phyloP scores from a whole-genome alignment of 2,888 invertebrate species.

The Chymomyza procnemis region DNA sequence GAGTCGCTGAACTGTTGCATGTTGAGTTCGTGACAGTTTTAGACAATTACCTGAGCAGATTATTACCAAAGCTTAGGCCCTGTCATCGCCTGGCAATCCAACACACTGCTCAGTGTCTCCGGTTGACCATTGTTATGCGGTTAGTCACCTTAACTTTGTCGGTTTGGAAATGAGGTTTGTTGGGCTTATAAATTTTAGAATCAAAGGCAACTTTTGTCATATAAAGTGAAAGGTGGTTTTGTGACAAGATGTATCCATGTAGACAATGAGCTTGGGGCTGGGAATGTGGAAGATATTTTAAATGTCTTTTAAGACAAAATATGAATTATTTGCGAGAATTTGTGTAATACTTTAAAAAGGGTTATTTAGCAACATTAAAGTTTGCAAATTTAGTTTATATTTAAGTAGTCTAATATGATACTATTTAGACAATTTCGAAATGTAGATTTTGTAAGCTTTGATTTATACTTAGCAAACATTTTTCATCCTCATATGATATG shows the following conservation, averaged over 20 bases:
- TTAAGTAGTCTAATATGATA: too few species aligned
- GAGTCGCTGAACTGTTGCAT: slow-evolving; percentile 64
- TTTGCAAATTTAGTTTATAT: too few species aligned
- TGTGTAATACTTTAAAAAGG: too few species aligned
- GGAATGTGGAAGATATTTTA: background rate
- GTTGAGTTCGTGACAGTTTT: slow-evolving; percentile 67
- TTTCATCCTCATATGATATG: too few species aligned
- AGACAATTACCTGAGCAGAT: slow-evolving; percentile 52
- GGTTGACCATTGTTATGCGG: slow-evolving; percentile 21
- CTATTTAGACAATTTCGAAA: too few species aligned
- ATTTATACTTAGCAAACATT: too few species aligned
- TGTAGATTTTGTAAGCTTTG: too few species aligned
- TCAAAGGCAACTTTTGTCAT: background rate
- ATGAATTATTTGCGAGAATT: too few species aligned
- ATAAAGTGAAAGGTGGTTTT: background rate
- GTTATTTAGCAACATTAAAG: too few species aligned
- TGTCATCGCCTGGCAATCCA: slow-evolving; percentile 1
- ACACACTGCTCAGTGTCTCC: background rate
- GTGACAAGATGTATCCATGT: background rate
- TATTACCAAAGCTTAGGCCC: background rate
- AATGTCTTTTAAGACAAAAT: background rate
- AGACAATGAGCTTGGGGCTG: background rate
- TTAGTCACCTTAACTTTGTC: slow-evolving; percentile 10
- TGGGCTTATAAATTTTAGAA: background rate
- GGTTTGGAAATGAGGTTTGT: background rate